These are phyloP conservation scores for Notoglanidium macrostoma DNA, from an alignment of 2,797 vertebrate species.

Conservation along the genomic window DNA sequence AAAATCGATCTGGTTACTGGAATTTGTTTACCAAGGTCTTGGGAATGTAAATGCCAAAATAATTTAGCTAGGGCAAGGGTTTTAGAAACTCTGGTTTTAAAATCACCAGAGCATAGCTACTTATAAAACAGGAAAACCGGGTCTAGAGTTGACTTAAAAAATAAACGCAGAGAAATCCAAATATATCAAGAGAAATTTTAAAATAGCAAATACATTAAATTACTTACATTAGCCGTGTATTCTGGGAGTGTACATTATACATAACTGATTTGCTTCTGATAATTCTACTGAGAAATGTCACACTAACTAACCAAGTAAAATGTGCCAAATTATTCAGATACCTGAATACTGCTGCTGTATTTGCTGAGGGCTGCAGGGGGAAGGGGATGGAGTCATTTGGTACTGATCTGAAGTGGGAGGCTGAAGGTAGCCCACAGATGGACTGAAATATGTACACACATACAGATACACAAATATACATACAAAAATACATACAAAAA, in stretches of 20 bases:
- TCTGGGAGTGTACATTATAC: not conserved
- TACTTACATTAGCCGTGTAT: not conserved
- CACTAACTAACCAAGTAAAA: not conserved
- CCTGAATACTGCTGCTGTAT: constrained; percentile 99
- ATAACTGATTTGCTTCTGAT: no score
- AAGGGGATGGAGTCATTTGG: constrained; percentile 91
- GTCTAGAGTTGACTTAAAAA: not conserved
- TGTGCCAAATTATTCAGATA: constrained; percentile 54
- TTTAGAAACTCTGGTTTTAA: not conserved
- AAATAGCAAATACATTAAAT: not conserved
- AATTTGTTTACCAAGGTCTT: not conserved
- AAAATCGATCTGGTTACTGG: not conserved
- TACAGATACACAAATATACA: constrained; percentile 6
- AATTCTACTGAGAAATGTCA: not conserved
- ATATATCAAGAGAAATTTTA: not conserved
- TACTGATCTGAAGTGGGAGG: constrained; percentile 93
- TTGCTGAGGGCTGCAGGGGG: constrained; percentile 93
- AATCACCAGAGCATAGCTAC: not conserved
- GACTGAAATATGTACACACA: constrained; percentile 69
- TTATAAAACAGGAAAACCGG: not conserved
- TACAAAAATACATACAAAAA: not conserved
- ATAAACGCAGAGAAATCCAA: not conserved
- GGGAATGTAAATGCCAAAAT: not conserved
- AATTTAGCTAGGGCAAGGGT: not conserved
- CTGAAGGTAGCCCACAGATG: constrained; percentile 92